Evolutionary conservation across 2,888 invertebrate genomes (phyloP), one percentile per base, ranked within the genome.

Genomic region (Ochropacha duplaris): DNA sequence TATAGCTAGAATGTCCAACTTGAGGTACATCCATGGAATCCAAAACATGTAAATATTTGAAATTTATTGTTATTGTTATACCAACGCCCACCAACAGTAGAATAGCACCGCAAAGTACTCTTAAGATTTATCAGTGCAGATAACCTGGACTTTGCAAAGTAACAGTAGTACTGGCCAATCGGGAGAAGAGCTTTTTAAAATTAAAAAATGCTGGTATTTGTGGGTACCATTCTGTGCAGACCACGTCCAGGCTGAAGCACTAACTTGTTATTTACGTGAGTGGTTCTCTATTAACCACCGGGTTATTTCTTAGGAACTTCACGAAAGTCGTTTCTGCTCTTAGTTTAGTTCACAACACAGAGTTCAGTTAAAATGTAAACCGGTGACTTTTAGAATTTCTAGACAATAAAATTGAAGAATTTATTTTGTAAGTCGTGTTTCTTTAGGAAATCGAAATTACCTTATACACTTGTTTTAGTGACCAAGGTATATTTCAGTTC

Each of bases 181-280:
- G 83, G 67, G 61, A 69, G 75, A 68, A 88, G 78, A 86, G 87
- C 86, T 82, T 83, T 82, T 83, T 79, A 81, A 84, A 87, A 84
- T 86, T 84, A 84, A 85, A 84, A 85, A 82, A 79, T 79, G 79
- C 79, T 44, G 75, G 77, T 73, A 72, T 78, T 83, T 77, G 79
- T 78, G 70, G 81, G 59, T 66, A 77, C 70, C 71, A 74, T 76
- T 72, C 70, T 73, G 70, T 66, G 65, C 65, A 62, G 62, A 61
- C 65, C 67, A 69, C 70, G 71, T 78, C 69, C 72, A 66, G 70
- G 65, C 62, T 65, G 59, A 69, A 70, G 76, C 71, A 75, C 76
- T 80, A 75, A 77, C 74, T 78, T 78, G 74, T 80, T 84, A 85
- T 84, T 84, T 82, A 83, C 72, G 71, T 63, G 68, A 80, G 78